Evolutionary conservation across 2,888 invertebrate species (phyloP), one percentile per base, ranked within the genome.

Genomic region (Reticulitermes lucifugus): DNA sequence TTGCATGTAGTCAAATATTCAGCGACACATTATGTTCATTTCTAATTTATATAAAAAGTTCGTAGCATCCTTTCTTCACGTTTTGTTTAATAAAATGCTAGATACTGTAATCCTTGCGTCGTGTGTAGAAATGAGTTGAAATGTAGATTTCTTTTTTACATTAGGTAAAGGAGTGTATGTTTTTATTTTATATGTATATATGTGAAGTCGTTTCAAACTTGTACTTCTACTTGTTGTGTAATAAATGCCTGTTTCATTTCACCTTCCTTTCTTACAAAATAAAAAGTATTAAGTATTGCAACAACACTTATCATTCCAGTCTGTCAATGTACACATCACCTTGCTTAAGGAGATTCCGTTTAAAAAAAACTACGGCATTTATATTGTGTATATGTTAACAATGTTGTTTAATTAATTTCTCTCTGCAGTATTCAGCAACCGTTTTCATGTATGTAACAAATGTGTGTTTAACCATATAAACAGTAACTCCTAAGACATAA

Each of bases 251-350:
- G 81, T 81, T 81, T 81, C 41, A 81, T 81, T 81, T 81, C 65
- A 81, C 43, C 81, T 81, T 81, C 70, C 81, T 81, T 81, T 81
- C 81, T 81, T 81, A 70, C 65, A 81, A 81, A 81, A 81, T 81
- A 81, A 81, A 81, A 81, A 35, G n/a, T 46, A 43, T 81, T 14
- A 81, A 81, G 70, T 46, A 81, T 81, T 81, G 12, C 65, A 70
- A n/a, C n/a, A 77, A 12, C 25, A 25, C 65, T 65, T n/a, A 25
- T 65, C 65, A 65, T 65, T 65, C 65, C n/a, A 65, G n/a, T 0
- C 6, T n/a, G 25, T 65, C n/a, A 65, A 14, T 12, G 14, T n/a
- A 65, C 65, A 12, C n/a, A 65, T 55, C 55, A 55, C 18, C 55
- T 18, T 55, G 14, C 18, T 55, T 12, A 55, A 55, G 4, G 55